phyloP scores from a whole-genome alignment of 92 coral and sea anemone species.

The Umimayanthus kanabou region DNA sequence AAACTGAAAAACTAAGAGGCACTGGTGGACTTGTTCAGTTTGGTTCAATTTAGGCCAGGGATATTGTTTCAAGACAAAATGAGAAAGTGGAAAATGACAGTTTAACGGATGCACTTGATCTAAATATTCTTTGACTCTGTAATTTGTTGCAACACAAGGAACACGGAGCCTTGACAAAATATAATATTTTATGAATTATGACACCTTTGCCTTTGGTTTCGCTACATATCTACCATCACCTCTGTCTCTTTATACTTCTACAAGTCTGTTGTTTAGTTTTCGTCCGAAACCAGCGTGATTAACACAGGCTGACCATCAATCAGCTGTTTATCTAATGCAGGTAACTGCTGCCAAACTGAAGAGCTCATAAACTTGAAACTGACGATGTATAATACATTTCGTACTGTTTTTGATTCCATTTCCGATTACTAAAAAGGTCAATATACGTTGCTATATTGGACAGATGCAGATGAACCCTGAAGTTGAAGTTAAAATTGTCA shows the following conservation, averaged over 20 bases:
- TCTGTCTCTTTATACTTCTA: not conserved
- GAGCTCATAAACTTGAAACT: not conserved
- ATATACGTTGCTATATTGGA: slow-evolving; percentile 19
- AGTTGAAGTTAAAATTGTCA: not conserved
- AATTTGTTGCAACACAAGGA: not conserved
- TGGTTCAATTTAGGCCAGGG: not conserved
- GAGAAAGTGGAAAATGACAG: not conserved
- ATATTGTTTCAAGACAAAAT: not conserved
- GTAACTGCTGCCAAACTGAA: not conserved
- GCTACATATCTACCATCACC: not conserved
- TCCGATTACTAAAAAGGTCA: slow-evolving; percentile 16
- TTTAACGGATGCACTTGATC: too few species aligned
- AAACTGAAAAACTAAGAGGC: too few species aligned
- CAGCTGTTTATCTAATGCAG: not conserved
- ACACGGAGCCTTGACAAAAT: not conserved
- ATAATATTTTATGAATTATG: too few species aligned
- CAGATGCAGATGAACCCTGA: slow-evolving; percentile 6
- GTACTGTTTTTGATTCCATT: slow-evolving; percentile 12
- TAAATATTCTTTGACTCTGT: not conserved
- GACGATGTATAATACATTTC: not conserved
- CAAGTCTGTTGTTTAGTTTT: not conserved
- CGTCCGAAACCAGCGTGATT: not conserved
- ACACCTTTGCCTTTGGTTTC: not conserved
- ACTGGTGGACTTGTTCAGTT: too few species aligned
- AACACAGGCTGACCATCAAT: not conserved